Base-by-base conservation (phyloP, 2,113 vertebrate species). In the Phalacrocorax pelagicus region DNA sequence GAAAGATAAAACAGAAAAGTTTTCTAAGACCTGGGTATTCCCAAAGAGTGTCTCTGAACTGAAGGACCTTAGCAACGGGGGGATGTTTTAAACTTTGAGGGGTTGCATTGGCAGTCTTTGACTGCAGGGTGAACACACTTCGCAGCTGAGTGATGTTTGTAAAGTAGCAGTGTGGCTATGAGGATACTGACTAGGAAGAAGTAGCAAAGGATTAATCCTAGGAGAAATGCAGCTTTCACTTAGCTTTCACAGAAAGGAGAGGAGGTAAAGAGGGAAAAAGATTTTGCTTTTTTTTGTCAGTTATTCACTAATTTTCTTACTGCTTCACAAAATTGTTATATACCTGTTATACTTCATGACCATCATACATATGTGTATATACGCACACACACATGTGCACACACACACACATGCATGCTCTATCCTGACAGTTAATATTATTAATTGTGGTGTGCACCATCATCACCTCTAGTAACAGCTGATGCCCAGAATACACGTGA, bases 331-430 rank as follows among this genome's bases (percentile, higher is more conserved):
- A 81, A 67, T 38, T 29, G 3, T 52, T 73, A 8, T 30, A 21
- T 49, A n/a, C 10, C 10, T 78, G 4, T 78, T 86, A 67, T 72
- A 21, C 26, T 59, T 85, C 10, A 5, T 34, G 27, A 72, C 30
- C 6, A 29, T 81, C 21, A 27, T 42, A 21, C 14, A 11, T 49
- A 51, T 30, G 12, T 14, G 29, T 27, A 47, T 10, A 34, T 17
- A 34, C 6, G 18, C 10, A 30, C 2, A 44, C 8, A 42, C 47
- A 29, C 1, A 1, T 46, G 21, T n/a, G 10, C 8, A 9, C 34
- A 20, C 34, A 20, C 27, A 24, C 38, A 40, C 2, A 1, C 22
- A 8, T 3, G 6, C 7, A 21, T 65, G 34, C 29, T 84, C 9
- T 80, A 3, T 46, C 24, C 42, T 75, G 36, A 21, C 10, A 86